Evolutionary conservation across 2,113 vertebrate genomes (phyloP), one percentile per base, ranked within the genome.

Genomic region (Gymnorhina tibicen): DNA sequence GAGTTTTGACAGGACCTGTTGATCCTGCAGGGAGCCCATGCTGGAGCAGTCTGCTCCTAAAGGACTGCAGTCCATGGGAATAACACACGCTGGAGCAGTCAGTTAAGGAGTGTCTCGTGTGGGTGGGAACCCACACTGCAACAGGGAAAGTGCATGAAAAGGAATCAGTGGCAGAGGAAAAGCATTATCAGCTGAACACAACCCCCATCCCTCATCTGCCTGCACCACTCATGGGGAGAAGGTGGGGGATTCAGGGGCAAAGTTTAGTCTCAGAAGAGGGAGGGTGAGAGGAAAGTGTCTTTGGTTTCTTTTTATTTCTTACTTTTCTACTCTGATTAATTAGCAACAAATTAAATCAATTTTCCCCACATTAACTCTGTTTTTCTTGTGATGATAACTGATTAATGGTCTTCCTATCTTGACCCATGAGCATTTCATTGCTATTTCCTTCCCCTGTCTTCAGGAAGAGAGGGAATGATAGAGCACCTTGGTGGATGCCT

Each of bases 171-270:
- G 23, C 17, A 68, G 47, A 76, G 26, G 21, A 21, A 59, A 50
- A 10, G 2, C 0, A 0, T 7, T 26, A 11, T 50, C 8, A 72
- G 24, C 11, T n/a, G n/a, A 76, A 33, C 15, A 5, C 1, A 30
- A 19, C 1, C 1, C 22, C 4, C 10, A 17, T 21, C 60, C 17
- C 35, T 23, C 27, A 46, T 80, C 12, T 2, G 7, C 15, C 26
- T 39, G 6, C 6, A 7, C 11, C 0, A 2, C 8, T 82, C 14
- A 13, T 7, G 13, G 0, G 3, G 10, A 91, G 26, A 32, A 64
- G 9, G 11, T 32, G 21, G 6, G 35, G 0, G 1, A 47, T 15
- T 58, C 5, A 9, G 23, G 32, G 35, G 9, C 4, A 30, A 73
- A 59, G 19, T 37, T 67, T 28, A 68, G 12, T 35, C 28, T 58